Conservation (phyloP, 2,888 invertebrate species). For the Gymnosoma rotundatum region DNA sequence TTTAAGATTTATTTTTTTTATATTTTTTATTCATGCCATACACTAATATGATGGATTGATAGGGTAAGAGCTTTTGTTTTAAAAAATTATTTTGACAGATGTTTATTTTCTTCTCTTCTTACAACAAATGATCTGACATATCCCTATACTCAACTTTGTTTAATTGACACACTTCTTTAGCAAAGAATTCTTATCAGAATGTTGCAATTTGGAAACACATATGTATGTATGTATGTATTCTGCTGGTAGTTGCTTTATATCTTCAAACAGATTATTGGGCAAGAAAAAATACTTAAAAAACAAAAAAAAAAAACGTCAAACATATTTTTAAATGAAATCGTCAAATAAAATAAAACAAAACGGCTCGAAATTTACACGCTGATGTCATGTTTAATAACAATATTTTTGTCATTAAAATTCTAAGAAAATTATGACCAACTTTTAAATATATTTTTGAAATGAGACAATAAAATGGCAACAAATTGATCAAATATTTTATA, state of each 20-base stretch:
- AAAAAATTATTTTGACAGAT: conserved; percentile 59
- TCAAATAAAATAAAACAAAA: not conserved
- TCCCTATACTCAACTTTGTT: conserved; percentile 1
- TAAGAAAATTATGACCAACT: conserved; percentile 13
- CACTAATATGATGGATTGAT: conserved; percentile 62
- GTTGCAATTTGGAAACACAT: not conserved
- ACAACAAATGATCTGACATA: not conserved
- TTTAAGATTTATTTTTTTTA: conserved; percentile 15
- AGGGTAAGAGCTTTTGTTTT: conserved; percentile 26
- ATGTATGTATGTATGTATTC: too few relatives aligned
- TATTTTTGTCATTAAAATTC: conserved; percentile 7
- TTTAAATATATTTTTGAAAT: not conserved
- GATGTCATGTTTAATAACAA: conserved; percentile 20
- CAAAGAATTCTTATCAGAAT: not conserved
- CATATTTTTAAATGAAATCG: conserved; percentile 23
- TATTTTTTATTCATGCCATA: conserved; percentile 3
- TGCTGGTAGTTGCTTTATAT: not conserved
- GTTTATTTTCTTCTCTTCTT: conserved; percentile 31
- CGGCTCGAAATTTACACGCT: not conserved
- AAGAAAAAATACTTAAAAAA: not conserved
- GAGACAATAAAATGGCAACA: not conserved
- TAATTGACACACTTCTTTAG: conserved; percentile 8
- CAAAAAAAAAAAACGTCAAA: not conserved
- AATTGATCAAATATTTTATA: too few relatives aligned
- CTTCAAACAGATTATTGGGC: conserved; percentile 1